Percentiles rank a stretch among this genome's conserved stretches.
Conservation (phyloP, 1,140 invertebrate genomes). For the Leptinotarsa texana region DNA sequence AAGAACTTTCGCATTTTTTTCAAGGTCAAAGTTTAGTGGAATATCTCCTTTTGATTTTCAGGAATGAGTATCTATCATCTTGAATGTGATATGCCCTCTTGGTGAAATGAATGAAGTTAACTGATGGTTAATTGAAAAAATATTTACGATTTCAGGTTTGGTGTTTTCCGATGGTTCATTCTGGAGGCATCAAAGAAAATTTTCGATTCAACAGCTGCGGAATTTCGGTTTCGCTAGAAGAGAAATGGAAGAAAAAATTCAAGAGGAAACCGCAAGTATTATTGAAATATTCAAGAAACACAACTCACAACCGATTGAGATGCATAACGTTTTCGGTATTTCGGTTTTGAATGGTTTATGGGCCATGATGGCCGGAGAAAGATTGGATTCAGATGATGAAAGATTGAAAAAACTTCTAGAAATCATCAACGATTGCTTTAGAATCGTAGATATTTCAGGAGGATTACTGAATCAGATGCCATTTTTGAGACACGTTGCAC, state of each 20-base stretch:
- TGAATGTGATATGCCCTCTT: too few relatives aligned
- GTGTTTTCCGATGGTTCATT: slow-evolving; percentile 75
- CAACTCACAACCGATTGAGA: slow-evolving; percentile 51
- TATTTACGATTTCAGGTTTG: slow-evolving; percentile 60
- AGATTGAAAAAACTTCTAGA: slow-evolving; percentile 63
- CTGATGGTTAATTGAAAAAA: too few relatives aligned
- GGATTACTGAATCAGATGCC: slow-evolving; percentile 70
- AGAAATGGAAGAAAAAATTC: slow-evolving; percentile 72
- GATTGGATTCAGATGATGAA: slow-evolving; percentile 63
- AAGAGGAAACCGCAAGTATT: slow-evolving; percentile 64
- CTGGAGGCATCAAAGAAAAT: slow-evolving; percentile 77
- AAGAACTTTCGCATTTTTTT: too few relatives aligned
- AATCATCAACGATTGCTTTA: slow-evolving; percentile 65
- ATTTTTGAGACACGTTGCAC: slow-evolving; percentile 70
- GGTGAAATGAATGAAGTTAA: too few relatives aligned
- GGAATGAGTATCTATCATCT: too few relatives aligned
- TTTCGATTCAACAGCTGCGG: slow-evolving; percentile 71
- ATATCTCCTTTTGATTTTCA: too few relatives aligned
- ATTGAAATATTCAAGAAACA: slow-evolving; percentile 57
- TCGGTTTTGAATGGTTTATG: slow-evolving; percentile 77
- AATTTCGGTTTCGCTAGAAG: slow-evolving; percentile 75
- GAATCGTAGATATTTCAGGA: slow-evolving; percentile 71
- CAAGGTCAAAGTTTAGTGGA: too few relatives aligned
- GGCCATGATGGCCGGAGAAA: slow-evolving; percentile 70
- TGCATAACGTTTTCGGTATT: slow-evolving; percentile 59